Conservation (phyloP, 2,113 vertebrate species). For the Amphiprion ocellaris region DNA sequence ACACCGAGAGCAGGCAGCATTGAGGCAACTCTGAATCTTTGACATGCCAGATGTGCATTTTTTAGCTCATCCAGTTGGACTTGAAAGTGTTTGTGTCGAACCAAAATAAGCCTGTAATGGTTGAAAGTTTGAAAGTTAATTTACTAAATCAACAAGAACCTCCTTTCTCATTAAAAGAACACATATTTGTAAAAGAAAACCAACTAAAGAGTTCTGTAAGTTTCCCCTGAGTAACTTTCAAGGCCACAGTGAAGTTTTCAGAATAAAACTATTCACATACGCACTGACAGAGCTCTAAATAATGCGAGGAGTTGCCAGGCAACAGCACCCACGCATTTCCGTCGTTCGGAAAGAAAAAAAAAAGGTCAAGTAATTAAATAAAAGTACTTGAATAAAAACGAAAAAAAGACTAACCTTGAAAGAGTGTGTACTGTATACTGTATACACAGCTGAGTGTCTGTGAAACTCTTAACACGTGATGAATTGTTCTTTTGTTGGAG, state of each 20-base stretch:
- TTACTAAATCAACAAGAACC: neutral
- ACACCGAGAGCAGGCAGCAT: neutral
- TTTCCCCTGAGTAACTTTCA: slow-evolving; percentile 19
- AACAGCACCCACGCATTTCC: slow-evolving; percentile 69
- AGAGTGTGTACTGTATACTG: no score
- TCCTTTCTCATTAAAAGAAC: neutral
- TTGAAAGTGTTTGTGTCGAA: neutral
- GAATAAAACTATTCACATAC: slow-evolving; percentile 35
- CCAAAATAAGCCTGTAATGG: neutral
- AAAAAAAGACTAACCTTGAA: slow-evolving; percentile 7
- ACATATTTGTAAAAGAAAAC: neutral
- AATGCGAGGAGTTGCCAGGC: slow-evolving; percentile 70
- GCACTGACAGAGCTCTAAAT: slow-evolving; percentile 40
- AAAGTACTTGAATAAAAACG: slow-evolving; percentile 20
- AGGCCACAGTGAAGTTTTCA: slow-evolving; percentile 31
- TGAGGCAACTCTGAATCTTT: neutral
- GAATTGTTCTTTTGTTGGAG: slow-evolving; percentile 17
- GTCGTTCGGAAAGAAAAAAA: slow-evolving; percentile 37
- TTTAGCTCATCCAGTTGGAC: no score
- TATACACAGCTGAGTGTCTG: neutral
- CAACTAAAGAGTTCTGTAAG: slow-evolving; percentile 3
- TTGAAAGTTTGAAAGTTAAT: neutral
- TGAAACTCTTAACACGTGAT: slow-evolving; percentile 3
- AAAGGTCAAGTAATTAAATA: slow-evolving; percentile 56
- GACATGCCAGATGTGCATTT: neutral